Evolutionary conservation across 1,140 invertebrate species (phyloP), one percentile per base, ranked within the genome.

Genomic region (Thrips palmi): DNA sequence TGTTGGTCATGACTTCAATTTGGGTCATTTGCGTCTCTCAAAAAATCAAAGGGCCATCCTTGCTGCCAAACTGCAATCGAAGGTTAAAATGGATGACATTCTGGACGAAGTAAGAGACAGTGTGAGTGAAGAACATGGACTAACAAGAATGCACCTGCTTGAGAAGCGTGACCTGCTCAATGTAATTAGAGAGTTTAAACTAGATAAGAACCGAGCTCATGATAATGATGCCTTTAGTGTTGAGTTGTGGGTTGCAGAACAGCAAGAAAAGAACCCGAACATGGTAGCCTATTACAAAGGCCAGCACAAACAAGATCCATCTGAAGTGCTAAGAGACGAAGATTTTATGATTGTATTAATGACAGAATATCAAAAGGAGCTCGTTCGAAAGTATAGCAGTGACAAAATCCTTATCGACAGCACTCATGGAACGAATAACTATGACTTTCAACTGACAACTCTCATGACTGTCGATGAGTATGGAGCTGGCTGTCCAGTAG

Each of bases 311-410:
- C n/a, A 23, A 17, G 12, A 42, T 30, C n/a, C 15, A 3, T n/a
- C 19, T 3, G 20, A 28, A 22, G 15, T 32, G 22, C 17, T 20
- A 10, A n/a, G n/a, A n/a, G n/a, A n/a, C n/a, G 25, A 29, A 7
- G 27, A 44, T 24, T 40, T 40, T 8, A 29, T 40, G 24, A 22
- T 44, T 4, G 12, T 40, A 12, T 41, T 44, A 11, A 33, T 40
- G 30, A 45, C 29, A 18, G 23, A 35, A 22, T 32, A 23, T 5
- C 43, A 45, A 29, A 21, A 17, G 8, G 39, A 33, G 17, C 10
- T 42, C 8, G 8, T 42, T 5, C 20, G 32, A 25, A 37, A 37
- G 28, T 37, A 23, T 27, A 25, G 20, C 15, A 14, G n/a, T 23
- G 35, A 37, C 20, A 37, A 27, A 37, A 18, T 37, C 17, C 28